A percentile compares a stretch with the other conserved stretches of the same genome.
Conservation (phyloP, 1,140 invertebrate genomes). For the Cotesia chilonis region DNA sequence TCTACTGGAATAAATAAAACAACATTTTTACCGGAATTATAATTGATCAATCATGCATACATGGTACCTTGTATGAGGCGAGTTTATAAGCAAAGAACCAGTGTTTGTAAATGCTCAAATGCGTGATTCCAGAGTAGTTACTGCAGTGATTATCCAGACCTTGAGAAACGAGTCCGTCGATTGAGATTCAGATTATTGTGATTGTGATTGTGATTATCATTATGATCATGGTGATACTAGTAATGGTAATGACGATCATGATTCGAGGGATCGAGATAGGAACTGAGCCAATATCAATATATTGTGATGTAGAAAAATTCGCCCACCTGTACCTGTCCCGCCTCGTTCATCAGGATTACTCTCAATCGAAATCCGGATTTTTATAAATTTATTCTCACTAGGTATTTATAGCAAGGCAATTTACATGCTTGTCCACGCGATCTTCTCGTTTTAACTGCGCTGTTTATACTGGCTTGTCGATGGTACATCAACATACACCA, state of each 20-base stretch:
- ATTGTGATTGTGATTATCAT: neutral
- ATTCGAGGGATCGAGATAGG: neutral
- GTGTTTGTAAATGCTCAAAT: constrained; percentile 10
- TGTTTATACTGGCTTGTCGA: neutral
- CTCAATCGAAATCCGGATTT: constrained; percentile 4
- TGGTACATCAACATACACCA: no score
- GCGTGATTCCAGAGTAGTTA: neutral
- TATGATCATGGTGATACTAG: neutral
- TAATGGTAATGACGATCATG: neutral
- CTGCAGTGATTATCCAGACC: constrained; percentile 21
- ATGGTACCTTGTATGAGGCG: neutral
- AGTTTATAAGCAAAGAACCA: no score
- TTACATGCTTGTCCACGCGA: constrained; percentile 19
- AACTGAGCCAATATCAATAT: neutral
- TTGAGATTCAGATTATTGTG: neutral
- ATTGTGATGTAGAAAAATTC: constrained; percentile 20
- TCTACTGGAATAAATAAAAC: constrained; percentile 6
- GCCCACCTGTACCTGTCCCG: constrained; percentile 31
- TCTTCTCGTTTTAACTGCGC: neutral
- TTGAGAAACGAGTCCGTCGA: constrained; percentile 21
- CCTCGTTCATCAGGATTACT: constrained; percentile 27
- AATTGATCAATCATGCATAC: constrained; percentile 2
- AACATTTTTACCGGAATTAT: neutral
- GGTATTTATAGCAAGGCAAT: constrained; percentile 26
- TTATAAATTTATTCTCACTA: constrained; percentile 15